Evolutionary conservation across 2,888 invertebrate species (phyloP), one percentile per base, ranked within the genome.

Genomic region (Julus scanicus): DNA sequence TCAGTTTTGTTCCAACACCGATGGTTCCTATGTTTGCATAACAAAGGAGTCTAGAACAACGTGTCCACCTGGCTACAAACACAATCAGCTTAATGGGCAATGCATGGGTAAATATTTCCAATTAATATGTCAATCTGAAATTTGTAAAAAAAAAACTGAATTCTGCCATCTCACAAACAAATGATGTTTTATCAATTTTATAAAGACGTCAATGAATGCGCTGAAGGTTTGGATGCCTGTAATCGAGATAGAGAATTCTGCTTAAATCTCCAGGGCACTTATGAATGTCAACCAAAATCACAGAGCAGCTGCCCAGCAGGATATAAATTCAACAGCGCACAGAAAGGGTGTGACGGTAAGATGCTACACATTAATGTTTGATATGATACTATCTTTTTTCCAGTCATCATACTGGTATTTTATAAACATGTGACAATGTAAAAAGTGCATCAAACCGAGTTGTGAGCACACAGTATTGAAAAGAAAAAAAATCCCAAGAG

Each of bases 251-350:
- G 91, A 86, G 91, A 91, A 89, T 89, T 90, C 39, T 92, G 92
- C 89, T 90, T 90, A 71, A 93, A 93, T 89, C 90, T 91, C 2
- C 91, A 91, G 87, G 96, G 96, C 17, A 94, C 94, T 89, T 96
- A 94, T 92, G 94, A 95, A 90, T 96, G 95, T 90, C 94, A 95
- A 90, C 94, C 90, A 8, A 91, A 90, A 88, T 89, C 90, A 90
- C 89, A 88, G n/a, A 90, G 90, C 17, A 84, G 90, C 4, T 93
- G 93, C 89, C 91, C 91, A 1, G 90, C 91, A 3, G 93, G 93
- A 17, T 91, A 92, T 86, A 91, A 91, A 88, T 91, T 91, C 88
- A 91, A 91, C 88, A 89, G 90, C 15, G 89, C 89, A 44, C 83
- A 84, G 29, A 89, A 88, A 80, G 89, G 88, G 8, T 91, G 91